phyloP scores from a whole-genome alignment of 2,888 invertebrate genomes.

The Nomada ruficornis region DNA sequence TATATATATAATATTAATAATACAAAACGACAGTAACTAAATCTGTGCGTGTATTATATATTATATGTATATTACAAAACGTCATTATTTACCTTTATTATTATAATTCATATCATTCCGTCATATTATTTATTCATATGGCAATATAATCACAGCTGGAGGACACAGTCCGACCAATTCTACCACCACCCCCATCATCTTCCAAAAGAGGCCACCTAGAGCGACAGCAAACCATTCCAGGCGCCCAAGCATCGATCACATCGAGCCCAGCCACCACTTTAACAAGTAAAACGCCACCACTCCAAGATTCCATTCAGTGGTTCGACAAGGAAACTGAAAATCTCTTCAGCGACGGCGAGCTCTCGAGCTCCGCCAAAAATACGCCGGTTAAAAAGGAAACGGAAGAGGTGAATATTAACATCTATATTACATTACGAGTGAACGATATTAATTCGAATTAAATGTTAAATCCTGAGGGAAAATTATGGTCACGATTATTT shows the following conservation, averaged over 20 bases:
- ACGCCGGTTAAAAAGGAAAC: conserved; percentile 77
- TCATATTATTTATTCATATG: not conserved
- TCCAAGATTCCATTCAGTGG: conserved; percentile 83
- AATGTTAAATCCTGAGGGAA: no score
- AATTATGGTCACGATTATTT: no score
- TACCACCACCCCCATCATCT: conserved; percentile 81
- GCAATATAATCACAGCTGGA: conserved; percentile 71
- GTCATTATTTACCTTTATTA: no score
- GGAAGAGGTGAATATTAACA: conserved; percentile 74
- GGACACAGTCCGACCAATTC: conserved; percentile 80
- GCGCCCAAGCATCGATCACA: conserved; percentile 75
- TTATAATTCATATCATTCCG: not conserved
- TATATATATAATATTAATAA: no score
- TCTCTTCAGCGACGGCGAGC: conserved; percentile 83
- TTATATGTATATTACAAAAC: no score
- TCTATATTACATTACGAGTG: no score
- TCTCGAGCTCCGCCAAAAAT: conserved; percentile 74
- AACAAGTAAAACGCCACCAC: conserved; percentile 79
- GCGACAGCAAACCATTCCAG: conserved; percentile 79
- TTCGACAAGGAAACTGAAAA: conserved; percentile 85
- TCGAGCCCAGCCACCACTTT: conserved; percentile 79
- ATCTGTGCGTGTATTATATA: no score
- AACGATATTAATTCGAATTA: no score
- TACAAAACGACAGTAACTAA: no score
- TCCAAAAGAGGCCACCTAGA: conserved; percentile 81